phyloP scores from a whole-genome alignment of 2,113 vertebrate genomes.

The Prunella fulvescens region DNA sequence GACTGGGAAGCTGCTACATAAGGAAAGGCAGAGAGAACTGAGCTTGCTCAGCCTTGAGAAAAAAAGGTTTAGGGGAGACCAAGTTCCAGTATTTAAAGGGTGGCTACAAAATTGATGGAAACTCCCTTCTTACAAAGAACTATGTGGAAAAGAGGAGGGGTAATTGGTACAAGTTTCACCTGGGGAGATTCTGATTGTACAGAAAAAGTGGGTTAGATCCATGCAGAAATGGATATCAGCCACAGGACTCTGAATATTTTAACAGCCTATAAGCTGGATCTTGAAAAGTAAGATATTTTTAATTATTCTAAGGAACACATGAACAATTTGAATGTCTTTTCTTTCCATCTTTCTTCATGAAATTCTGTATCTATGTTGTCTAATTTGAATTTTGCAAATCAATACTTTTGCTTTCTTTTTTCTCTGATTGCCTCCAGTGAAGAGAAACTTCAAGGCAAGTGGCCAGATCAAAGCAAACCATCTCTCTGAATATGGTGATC shows the following conservation, averaged over 20 bases:
- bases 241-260: neutral
- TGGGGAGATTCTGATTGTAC: neutral
- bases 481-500: slow-evolving; percentile 8
- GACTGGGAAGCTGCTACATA: neutral
- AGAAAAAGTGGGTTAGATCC: neutral
- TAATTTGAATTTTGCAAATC: slow-evolving; percentile 43
- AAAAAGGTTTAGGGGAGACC: neutral
- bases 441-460: slow-evolving; percentile 34
- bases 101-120: neutral
- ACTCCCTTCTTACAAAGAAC: neutral
- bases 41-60: neutral
- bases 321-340: neutral
- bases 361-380: neutral
- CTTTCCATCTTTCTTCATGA: neutral
- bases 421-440: slow-evolving; percentile 11
- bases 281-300: neutral
- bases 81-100: neutral
- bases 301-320: neutral
- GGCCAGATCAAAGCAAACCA: slow-evolving; percentile 32
- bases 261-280: neutral
- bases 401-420: slow-evolving; percentile 27
- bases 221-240: neutral
- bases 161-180: neutral
- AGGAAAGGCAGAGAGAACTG: neutral
- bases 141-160: neutral